These are phyloP conservation scores for Phocides pigmalion DNA, from an alignment of 1,140 invertebrate genomes.

Conservation along the genomic window DNA sequence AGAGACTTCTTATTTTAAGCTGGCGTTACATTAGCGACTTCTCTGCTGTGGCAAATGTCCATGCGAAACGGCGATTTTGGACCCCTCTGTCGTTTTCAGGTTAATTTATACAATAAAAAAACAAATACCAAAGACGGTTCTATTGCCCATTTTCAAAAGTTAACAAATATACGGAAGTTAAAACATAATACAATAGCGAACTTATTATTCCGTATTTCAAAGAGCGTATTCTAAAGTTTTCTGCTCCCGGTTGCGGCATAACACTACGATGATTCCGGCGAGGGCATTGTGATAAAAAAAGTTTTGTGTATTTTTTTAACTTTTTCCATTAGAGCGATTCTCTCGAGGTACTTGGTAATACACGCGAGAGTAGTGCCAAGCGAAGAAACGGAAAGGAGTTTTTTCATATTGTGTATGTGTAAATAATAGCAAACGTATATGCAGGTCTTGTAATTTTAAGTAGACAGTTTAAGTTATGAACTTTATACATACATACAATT, in stretches of 20 bases:
- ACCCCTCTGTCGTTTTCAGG: no score
- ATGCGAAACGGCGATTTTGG: no score
- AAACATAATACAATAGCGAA: conserved; percentile 6
- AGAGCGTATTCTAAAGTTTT: conserved; percentile 30
- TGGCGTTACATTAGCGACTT: no score
- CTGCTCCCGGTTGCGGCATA: conserved; percentile 35
- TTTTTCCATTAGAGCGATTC: conserved; percentile 78
- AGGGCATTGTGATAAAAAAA: conserved; percentile 63
- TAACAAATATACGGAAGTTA: neutral
- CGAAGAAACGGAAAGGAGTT: neutral
- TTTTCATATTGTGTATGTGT: no score
- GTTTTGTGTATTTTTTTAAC: conserved; percentile 78
- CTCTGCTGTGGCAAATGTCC: no score
- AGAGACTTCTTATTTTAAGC: no score
- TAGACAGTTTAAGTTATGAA: no score
- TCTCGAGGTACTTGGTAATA: conserved; percentile 41
- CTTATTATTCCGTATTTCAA: conserved; percentile 10
- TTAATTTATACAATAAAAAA: no score
- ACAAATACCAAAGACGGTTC: no score
- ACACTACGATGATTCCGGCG: conserved; percentile 42
- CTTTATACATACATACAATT: no score
- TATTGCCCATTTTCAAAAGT: neutral
- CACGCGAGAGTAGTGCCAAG: neutral
- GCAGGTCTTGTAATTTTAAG: no score
- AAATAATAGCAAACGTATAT: no score